phyloP scores from a whole-genome alignment of 2,888 invertebrate species.

The Plagodis pulveraria region DNA sequence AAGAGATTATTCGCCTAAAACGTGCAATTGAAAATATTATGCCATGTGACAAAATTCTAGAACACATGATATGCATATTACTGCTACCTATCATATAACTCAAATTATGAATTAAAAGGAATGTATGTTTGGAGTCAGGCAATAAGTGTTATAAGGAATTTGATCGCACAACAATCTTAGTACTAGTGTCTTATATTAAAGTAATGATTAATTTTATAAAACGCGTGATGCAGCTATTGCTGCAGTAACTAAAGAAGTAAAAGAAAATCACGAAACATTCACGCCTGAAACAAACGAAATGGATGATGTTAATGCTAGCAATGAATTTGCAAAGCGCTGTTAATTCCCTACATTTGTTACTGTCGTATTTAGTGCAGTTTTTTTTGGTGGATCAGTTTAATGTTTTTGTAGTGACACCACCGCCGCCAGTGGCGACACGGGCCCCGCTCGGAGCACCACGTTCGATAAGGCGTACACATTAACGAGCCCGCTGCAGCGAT shows the following conservation, averaged over 20 bases:
- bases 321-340: constrained; percentile 14
- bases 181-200: too few species aligned
- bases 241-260: neutral
- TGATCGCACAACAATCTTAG: too few species aligned
- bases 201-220: too few species aligned
- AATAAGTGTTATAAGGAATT: too few species aligned
- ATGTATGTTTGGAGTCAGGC: too few species aligned
- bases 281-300: constrained; percentile 8
- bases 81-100: too few species aligned
- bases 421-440: constrained; percentile 30
- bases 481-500: constrained; percentile 77
- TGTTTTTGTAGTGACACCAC: constrained; percentile 46
- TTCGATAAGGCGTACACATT: constrained; percentile 83
- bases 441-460: constrained; percentile 49
- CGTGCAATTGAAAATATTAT: too few species aligned
- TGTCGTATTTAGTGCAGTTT: constrained; percentile 50
- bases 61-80: too few species aligned
- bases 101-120: too few species aligned
- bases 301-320: constrained; percentile 12
- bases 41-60: too few species aligned
- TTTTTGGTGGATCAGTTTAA: constrained; percentile 63
- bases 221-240: neutral
- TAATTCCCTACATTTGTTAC: constrained; percentile 39
- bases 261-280: constrained; percentile 1
- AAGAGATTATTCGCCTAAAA: too few species aligned